Evolutionary conservation across 2,797 vertebrate species (phyloP), one percentile per base, ranked within the genome.

Genomic region (Chromobotia macracanthus): DNA sequence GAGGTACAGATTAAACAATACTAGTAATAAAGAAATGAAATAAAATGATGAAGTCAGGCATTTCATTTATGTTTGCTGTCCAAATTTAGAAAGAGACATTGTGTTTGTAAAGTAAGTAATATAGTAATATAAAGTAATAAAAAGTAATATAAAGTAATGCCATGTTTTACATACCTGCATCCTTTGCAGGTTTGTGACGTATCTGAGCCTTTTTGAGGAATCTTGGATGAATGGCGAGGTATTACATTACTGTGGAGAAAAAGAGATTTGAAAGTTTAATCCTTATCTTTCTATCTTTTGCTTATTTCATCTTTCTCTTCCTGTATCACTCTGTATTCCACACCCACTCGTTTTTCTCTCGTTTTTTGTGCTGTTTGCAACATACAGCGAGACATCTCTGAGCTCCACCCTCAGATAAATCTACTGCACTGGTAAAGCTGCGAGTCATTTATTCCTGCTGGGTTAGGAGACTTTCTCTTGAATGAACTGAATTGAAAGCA

Each of bases 141-240:
- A 65, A 6, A 5, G 3, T 28, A 16, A 15, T 28, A 10, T 41
- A 11, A 66, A 21, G 35, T 44, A 15, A 25, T 50, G 25, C 3
- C 16, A 25, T 12, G 5, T 48, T 75, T 68, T 28, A 66, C 80
- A 55, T 72, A 84, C 83, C 61, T 84, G 72, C 77, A 80, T 53
- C 18, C 65, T 18, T 72, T 74, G 35, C 83, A 79, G 25, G 51
- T 5, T 12, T 48, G 11, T 48, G 64, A 23, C 2, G 63, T 72
- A 21, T 72, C 41, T 16, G 67, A 18, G 13, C 2, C 48, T 48
- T 77, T 80, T 77, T 72, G 64, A 60, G 9, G 41, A 68, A 55
- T 21, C 69, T 46, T 61, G 2, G 15, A 19, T 41, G 38, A 25
- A 60, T 60, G 25, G 13, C 13, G 67, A 79, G 65, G 60, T 2